phyloP scores from a whole-genome alignment of 2,113 vertebrate genomes.

The Tragelaphus buxtoni region DNA sequence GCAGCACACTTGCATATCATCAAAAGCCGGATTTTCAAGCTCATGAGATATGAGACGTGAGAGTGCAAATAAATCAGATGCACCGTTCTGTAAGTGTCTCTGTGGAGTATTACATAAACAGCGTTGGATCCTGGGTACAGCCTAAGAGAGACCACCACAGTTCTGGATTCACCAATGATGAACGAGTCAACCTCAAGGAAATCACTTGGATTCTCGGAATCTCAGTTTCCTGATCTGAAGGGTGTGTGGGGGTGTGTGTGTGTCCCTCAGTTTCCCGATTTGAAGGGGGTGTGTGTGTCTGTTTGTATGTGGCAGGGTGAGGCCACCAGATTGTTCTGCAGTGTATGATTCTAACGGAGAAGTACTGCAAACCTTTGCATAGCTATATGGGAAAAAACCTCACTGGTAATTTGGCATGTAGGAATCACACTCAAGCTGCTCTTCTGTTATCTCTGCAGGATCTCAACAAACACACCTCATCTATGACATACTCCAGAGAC shows the following conservation, averaged over 20 bases:
- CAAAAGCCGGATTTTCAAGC: not conserved
- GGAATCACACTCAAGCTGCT: not conserved
- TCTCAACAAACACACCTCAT: slow-evolving; percentile 24
- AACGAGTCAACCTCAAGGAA: not conserved
- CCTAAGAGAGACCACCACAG: not conserved
- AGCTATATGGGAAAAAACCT: not conserved
- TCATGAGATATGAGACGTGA: not conserved
- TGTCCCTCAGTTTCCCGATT: not conserved
- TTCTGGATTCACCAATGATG: not conserved
- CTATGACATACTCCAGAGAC: not conserved
- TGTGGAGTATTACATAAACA: too few relatives aligned
- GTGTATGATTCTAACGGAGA: not conserved
- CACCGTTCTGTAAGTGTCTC: not conserved
- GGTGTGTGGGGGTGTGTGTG: not conserved
- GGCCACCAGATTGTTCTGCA: not conserved
- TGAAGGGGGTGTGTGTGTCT: not conserved
- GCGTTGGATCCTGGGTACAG: fast-evolving
- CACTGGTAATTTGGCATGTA: not conserved
- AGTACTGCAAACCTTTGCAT: not conserved
- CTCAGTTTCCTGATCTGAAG: not conserved
- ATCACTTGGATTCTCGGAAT: not conserved
- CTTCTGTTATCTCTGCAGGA: not conserved
- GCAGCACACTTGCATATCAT: too few relatives aligned
- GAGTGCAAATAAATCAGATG: not conserved
- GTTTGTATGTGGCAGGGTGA: not conserved